A percentile compares a stretch with the other conserved stretches of the same genome.
These are phyloP conservation scores for Lithobates sylvaticus DNA, from an alignment of 2,797 vertebrate species.

Conservation along the genomic window DNA sequence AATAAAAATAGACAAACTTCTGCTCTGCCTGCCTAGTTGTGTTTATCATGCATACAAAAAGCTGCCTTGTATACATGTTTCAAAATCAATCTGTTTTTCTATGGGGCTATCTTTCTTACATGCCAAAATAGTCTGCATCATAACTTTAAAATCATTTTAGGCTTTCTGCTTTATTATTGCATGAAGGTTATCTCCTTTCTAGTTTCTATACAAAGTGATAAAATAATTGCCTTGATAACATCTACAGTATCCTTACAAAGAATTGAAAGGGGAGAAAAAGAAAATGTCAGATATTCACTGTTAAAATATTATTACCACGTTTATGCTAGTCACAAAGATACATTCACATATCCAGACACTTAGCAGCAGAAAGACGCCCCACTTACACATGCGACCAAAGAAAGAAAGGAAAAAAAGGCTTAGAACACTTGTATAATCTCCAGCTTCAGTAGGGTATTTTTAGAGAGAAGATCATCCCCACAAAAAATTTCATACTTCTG, in stretches of 20 bases:
- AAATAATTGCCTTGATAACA: not conserved
- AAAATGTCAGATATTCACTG: not conserved
- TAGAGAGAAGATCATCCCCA: no score
- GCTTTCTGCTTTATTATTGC: not conserved
- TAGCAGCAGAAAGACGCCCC: no score
- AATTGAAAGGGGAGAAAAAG: not conserved
- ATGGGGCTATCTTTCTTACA: not conserved
- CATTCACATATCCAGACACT: no score
- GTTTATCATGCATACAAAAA: not conserved
- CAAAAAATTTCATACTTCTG: no score
- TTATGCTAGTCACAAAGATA: no score
- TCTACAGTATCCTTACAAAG: not conserved
- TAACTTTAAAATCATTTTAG: slow-evolving; percentile 8
- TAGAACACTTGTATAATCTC: no score
- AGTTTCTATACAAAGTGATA: slow-evolving; percentile 3
- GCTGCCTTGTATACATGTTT: not conserved
- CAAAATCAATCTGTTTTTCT: no score
- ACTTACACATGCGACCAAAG: no score
- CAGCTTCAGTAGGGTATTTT: no score
- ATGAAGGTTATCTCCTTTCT: slow-evolving; percentile 4
- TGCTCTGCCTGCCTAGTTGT: slow-evolving; percentile 17
- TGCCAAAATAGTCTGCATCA: not conserved
- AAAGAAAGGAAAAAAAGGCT: no score
- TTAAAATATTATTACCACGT: no score
- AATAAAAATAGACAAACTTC: slow-evolving; percentile 31